Evolutionary conservation across 2,888 invertebrate species (phyloP).

Genomic region (Kryphioiulus occultus): DNA sequence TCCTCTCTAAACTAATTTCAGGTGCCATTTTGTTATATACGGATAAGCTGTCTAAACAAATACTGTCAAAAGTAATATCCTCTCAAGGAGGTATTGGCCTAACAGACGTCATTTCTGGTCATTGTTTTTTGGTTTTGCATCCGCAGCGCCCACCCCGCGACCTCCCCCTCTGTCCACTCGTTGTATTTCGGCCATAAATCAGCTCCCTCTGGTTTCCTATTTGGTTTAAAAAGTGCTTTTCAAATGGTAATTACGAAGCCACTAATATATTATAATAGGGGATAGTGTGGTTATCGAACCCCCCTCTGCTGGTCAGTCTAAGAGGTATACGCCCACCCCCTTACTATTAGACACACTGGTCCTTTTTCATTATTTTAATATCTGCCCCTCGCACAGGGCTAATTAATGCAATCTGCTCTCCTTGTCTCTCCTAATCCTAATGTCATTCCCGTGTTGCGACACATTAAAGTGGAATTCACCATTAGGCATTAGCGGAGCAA

Average conservation of each 20-base stretch:
- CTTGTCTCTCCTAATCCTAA: slow-evolving; percentile 30
- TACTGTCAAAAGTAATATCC: too few species aligned
- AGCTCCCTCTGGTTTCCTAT: slow-evolving; percentile 18
- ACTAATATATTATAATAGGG: background rate
- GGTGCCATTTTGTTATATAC: too few species aligned
- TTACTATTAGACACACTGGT: background rate
- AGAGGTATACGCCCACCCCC: background rate
- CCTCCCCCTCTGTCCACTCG: background rate
- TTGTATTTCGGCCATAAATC: background rate
- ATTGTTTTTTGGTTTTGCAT: background rate
- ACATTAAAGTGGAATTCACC: slow-evolving; percentile 30
- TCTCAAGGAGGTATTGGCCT: background rate
- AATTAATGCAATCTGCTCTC: slow-evolving; percentile 35
- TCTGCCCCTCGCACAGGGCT: slow-evolving; percentile 25
- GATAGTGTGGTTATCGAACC: background rate
- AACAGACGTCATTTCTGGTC: background rate
- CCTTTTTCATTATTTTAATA: slow-evolving; percentile 9
- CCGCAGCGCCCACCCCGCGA: background rate
- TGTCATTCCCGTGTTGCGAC: slow-evolving; percentile 16
- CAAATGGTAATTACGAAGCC: slow-evolving; percentile 25
- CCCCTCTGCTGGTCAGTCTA: slow-evolving; percentile 19
- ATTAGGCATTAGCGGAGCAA: slow-evolving; percentile 25
- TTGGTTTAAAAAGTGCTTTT: slow-evolving; percentile 25
- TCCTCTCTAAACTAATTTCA: too few species aligned
- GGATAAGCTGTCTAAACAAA: too few species aligned